A percentile compares a stretch with the other conserved stretches of the same genome.
phyloP scores from a whole-genome alignment of 2,888 invertebrate genomes.

The Boloria selene region DNA sequence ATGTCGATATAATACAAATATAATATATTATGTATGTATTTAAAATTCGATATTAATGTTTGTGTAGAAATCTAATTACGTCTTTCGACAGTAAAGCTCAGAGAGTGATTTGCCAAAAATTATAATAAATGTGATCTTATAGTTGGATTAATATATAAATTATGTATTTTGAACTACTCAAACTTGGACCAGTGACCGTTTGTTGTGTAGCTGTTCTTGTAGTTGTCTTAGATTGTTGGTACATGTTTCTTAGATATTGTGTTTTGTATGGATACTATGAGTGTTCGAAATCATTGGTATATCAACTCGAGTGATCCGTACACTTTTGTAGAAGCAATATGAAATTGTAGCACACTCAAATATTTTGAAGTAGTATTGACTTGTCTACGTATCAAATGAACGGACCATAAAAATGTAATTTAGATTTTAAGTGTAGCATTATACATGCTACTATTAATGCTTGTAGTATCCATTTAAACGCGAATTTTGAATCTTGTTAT shows the following conservation, averaged over 20 bases:
- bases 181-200: slow-evolving; percentile 76
- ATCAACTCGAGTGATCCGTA: background rate
- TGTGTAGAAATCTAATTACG: slow-evolving; percentile 38
- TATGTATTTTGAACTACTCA: slow-evolving; percentile 52
- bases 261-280: slow-evolving; percentile 35
- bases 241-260: slow-evolving; percentile 51
- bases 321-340: background rate
- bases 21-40: slow-evolving; percentile 13
- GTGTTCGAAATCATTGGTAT: background rate
- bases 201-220: slow-evolving; percentile 72
- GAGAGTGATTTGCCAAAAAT: slow-evolving; percentile 73
- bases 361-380: slow-evolving; percentile 1
- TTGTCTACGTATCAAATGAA: slow-evolving; percentile 12
- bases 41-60: slow-evolving; percentile 26
- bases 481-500: slow-evolving; percentile 64
- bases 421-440: slow-evolving; percentile 3
- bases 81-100: slow-evolving; percentile 57
- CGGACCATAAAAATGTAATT: slow-evolving; percentile 11
- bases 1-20: slow-evolving; percentile 1
- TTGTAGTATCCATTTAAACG: slow-evolving; percentile 43
- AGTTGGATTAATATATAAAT: slow-evolving; percentile 56
- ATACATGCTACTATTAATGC: slow-evolving; percentile 11
- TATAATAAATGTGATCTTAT: slow-evolving; percentile 70
- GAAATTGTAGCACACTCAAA: slow-evolving; percentile 4
- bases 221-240: slow-evolving; percentile 79